phyloP scores from a whole-genome alignment of 1,140 invertebrate species.

The Tyrophagus putrescentiae region DNA sequence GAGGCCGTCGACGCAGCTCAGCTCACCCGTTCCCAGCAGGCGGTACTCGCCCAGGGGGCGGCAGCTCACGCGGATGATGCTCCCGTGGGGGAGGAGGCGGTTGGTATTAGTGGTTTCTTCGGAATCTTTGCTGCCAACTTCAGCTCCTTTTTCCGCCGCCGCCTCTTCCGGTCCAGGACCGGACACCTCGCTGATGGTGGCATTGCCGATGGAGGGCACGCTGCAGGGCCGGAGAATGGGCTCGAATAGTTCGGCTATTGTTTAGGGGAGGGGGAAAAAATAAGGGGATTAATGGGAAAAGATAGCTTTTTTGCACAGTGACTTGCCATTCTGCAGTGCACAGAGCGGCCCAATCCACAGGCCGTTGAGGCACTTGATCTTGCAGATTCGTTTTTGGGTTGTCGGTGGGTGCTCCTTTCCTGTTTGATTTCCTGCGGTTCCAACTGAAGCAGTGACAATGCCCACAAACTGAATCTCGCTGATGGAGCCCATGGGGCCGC shows the following conservation, averaged over 20 bases:
- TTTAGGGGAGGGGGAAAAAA: neutral
- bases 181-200: slow-evolving; percentile 11
- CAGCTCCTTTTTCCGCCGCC: neutral
- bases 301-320: no score
- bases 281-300: neutral
- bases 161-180: neutral
- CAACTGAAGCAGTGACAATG: slow-evolving; percentile 42
- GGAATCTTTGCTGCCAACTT: neutral
- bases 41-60: slow-evolving; percentile 64
- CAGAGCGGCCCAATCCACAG: slow-evolving; percentile 61
- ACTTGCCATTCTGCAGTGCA: slow-evolving; percentile 30
- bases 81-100: neutral
- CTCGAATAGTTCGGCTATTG: slow-evolving; percentile 34
- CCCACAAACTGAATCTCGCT: slow-evolving; percentile 44
- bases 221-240: slow-evolving; percentile 44
- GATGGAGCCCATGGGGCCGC: slow-evolving; percentile 25
- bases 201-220: slow-evolving; percentile 32
- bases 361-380: slow-evolving; percentile 61
- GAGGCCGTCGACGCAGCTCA: slow-evolving; percentile 57
- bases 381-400: slow-evolving; percentile 41
- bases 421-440: slow-evolving; percentile 26
- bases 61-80: slow-evolving; percentile 42
- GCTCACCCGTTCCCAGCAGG: slow-evolving; percentile 47
- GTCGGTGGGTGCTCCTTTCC: neutral
- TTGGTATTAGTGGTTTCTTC: neutral